Conservation (phyloP, 2,797 vertebrate genomes). For the Atherinosoma microstoma region DNA sequence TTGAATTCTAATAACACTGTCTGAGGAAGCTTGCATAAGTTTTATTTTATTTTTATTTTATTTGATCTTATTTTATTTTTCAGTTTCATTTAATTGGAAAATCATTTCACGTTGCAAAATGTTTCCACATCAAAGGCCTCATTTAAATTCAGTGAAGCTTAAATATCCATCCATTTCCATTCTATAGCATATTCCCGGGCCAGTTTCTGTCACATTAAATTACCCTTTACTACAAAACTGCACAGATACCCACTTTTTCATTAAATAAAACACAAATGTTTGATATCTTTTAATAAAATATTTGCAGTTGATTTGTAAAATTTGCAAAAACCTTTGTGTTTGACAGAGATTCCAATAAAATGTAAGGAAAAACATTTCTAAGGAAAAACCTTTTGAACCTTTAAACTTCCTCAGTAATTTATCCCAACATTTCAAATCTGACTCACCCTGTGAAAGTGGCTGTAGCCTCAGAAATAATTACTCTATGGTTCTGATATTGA, state of each 20-base stretch:
- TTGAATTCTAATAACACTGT: too few relatives aligned
- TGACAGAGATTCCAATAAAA: neutral
- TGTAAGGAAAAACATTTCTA: neutral
- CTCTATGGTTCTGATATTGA: neutral
- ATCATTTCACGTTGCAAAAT: neutral
- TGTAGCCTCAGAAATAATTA: neutral
- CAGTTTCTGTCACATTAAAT: neutral
- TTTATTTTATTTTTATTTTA: too few relatives aligned
- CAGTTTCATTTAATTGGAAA: too few relatives aligned
- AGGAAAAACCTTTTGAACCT: neutral
- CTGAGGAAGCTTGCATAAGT: too few relatives aligned
- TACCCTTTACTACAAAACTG: neutral
- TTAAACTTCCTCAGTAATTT: conserved; percentile 4
- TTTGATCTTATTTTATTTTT: too few relatives aligned
- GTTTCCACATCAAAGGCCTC: neutral
- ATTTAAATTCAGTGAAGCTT: neutral
- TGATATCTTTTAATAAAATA: too few relatives aligned
- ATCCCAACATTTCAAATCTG: neutral
- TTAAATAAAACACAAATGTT: neutral
- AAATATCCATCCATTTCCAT: neutral
- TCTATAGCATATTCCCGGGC: neutral
- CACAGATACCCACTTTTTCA: neutral
- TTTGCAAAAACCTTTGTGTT: neutral
- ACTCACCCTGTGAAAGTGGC: neutral
- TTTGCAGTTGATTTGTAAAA: neutral